phyloP scores from a whole-genome alignment of 2,888 invertebrate genomes.

The Thera obeliscata region DNA sequence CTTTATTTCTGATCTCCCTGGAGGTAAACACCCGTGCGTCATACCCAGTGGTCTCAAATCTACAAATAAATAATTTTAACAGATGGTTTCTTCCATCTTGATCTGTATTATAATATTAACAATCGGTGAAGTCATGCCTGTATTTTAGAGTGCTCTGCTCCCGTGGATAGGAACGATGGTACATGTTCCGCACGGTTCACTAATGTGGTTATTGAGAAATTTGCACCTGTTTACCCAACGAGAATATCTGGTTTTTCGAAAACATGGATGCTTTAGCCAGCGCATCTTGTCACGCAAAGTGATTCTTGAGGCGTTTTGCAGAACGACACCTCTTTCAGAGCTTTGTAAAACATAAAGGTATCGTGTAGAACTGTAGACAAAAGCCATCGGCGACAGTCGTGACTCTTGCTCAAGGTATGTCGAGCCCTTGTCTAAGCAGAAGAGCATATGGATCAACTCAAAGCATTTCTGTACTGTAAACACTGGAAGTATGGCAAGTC shows the following conservation, averaged over 20 bases:
- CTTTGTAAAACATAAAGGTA: conserved; percentile 29
- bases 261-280: conserved; percentile 19
- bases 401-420: conserved; percentile 52
- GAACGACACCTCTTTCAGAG: conserved; percentile 17
- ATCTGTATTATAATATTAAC: conserved; percentile 37
- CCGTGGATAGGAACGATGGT: conserved; percentile 35
- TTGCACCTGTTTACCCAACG: conserved; percentile 33
- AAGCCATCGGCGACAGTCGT: conserved; percentile 45
- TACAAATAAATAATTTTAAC: conserved; percentile 72
- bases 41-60: conserved; percentile 69
- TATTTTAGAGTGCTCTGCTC: conserved; percentile 32
- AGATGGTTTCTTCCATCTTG: conserved; percentile 55
- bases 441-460: conserved; percentile 69
- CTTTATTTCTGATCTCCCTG: conserved; percentile 78
- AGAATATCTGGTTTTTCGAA: conserved; percentile 26
- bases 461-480: conserved; percentile 68
- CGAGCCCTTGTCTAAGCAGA: conserved; percentile 56
- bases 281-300: conserved; percentile 23
- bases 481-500: conserved; percentile 66
- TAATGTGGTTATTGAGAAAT: conserved; percentile 44
- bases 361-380: conserved; percentile 50
- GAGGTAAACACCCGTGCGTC: conserved; percentile 80
- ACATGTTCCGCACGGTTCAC: conserved; percentile 44
- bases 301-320: conserved; percentile 15
- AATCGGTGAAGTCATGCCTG: conserved; percentile 42